Percentiles rank a stretch among this genome's conserved stretches.
Conservation (phyloP, 2,888 invertebrate genomes). For the Machimus atricapillus region DNA sequence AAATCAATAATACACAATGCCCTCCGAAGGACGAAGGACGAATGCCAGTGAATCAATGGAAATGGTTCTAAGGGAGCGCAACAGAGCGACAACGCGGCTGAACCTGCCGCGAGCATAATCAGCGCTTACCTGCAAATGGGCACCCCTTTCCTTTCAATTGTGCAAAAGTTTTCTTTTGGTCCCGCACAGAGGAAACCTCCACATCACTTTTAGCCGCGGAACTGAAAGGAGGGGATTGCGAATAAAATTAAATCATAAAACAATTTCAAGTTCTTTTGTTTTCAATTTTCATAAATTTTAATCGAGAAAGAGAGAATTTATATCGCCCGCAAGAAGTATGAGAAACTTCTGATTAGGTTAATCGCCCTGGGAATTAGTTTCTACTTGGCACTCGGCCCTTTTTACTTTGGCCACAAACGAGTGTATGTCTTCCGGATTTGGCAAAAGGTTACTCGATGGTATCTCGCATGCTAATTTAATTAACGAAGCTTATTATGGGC, state of each 20-base stretch:
- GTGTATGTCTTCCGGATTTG: not conserved
- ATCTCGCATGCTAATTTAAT: conserved; percentile 8
- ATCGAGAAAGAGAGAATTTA: conserved; percentile 17
- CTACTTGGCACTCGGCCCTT: not conserved
- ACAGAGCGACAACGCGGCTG: not conserved
- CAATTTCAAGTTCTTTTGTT: conserved; percentile 39
- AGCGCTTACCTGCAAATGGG: conserved; percentile 20
- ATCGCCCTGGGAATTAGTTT: conserved; percentile 23
- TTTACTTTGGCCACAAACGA: not conserved
- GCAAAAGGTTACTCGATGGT: not conserved
- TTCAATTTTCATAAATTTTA: conserved; percentile 39
- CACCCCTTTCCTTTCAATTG: conserved; percentile 18
- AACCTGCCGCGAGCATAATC: not conserved
- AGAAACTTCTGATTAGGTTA: conserved; percentile 35
- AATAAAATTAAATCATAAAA: conserved; percentile 40
- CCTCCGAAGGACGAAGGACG: not conserved
- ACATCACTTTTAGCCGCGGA: not conserved
- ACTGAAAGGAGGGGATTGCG: not conserved
- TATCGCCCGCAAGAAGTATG: not conserved
- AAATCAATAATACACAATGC: conserved; percentile 22
- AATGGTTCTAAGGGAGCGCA: not conserved
- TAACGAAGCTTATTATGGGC: not conserved
- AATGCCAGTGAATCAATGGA: conserved; percentile 14
- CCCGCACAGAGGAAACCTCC: conserved; percentile 5
- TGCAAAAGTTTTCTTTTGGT: conserved; percentile 10